Percentiles rank a stretch among this genome's conserved stretches.
Conservation (phyloP, 2,888 invertebrate genomes). For the Odiellus spinosus region DNA sequence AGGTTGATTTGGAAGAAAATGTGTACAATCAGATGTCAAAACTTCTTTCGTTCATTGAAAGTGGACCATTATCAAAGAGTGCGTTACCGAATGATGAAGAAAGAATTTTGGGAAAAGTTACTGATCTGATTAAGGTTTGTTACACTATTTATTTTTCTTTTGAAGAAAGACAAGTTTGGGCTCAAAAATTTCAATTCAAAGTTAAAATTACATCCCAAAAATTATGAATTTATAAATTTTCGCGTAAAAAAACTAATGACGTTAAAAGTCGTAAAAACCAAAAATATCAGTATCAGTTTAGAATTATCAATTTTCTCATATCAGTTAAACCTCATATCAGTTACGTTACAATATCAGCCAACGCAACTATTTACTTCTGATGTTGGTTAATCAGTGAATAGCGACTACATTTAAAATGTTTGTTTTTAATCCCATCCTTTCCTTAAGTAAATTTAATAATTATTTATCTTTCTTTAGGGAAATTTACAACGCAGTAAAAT, state of each 20-base stretch:
- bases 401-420: too few species aligned
- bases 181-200: neutral
- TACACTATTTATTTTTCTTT: neutral
- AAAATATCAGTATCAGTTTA: too few species aligned
- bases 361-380: too few species aligned
- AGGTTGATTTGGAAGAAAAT: constrained; percentile 41
- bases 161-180: neutral
- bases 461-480: constrained; percentile 45
- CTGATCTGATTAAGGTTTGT: constrained; percentile 46
- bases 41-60: constrained; percentile 33
- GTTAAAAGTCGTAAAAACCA: too few species aligned
- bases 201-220: neutral
- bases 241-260: too few species aligned
- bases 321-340: too few species aligned
- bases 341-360: too few species aligned
- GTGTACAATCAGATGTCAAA: constrained; percentile 37
- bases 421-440: neutral
- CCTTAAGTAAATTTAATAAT: neutral
- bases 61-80: constrained; percentile 22
- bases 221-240: too few species aligned
- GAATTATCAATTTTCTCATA: too few species aligned
- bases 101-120: constrained; percentile 37
- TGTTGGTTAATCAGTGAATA: too few species aligned
- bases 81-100: constrained; percentile 27
- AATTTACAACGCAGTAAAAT: constrained; percentile 88